Evolutionary conservation across 1,140 invertebrate species (phyloP), one percentile per base, ranked within the genome.

Genomic region (Bilobella aurantiaca): DNA sequence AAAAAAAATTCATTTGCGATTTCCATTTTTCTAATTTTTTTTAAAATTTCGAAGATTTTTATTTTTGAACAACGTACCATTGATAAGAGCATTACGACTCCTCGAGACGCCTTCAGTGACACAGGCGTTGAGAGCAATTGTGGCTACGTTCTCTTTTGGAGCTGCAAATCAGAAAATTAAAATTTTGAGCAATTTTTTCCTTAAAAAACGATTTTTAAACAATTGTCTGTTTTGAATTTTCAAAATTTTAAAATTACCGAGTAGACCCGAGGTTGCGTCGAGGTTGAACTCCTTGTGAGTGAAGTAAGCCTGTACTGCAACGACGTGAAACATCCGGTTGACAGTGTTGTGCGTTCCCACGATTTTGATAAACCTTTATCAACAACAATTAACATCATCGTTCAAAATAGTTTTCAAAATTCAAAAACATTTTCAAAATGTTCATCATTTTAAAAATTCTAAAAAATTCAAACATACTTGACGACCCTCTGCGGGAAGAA

Each of bases 271-370:
- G 53, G 62, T 66, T 0, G 66, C 58, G 62, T 72, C 67, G 30
- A 72, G 58, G 1, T 23, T 62, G 72, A 91, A 89, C 72, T 85
- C 81, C 58, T 86, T 85, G 57, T 83, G 81, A 32, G 87, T 91
- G 75, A 87, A 96, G 77, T 87, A 86, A 60, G 91, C 91, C 80
- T 98, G 91, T 75, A 98, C 85, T 18, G 87, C 84, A 2, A 97
- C 93, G 56, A 93, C 81, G 80, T 98, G 93, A 76, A 98, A 98
- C 67, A 95, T 90, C 78, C 91, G 87, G 79, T 96, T 97, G 1
- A 94, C 90, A 27, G 93, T 96, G 77, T 97, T 98, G 76, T 95
- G 88, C 29, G 93, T 96, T 73, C 90, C 96, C 69, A 96, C 90
- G 49, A 98, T 83, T 74, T 88, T 83, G 67, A 98, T 89, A 77